Evolutionary conservation across 2,888 invertebrate genomes (phyloP).

Genomic region (Spisula solida): DNA sequence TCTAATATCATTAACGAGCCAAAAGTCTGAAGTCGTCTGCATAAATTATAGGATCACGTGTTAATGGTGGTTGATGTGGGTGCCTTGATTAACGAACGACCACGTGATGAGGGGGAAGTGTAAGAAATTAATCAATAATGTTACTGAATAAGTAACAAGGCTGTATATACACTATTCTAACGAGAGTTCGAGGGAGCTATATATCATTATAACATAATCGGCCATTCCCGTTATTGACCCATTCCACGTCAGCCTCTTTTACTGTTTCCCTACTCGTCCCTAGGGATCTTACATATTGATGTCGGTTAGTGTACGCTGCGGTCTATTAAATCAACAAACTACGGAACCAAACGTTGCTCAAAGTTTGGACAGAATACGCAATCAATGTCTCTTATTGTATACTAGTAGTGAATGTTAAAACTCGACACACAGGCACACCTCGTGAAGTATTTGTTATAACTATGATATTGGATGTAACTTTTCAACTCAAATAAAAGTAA

Average conservation of each 20-base stretch:
- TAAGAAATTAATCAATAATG: neutral
- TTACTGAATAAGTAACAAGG: conserved; percentile 16
- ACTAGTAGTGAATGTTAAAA: neutral
- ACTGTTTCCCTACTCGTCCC: neutral
- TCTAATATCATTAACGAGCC: neutral
- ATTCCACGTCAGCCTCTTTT: neutral
- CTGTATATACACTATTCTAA: neutral
- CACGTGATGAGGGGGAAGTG: neutral
- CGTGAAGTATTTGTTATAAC: neutral
- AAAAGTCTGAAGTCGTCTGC: neutral
- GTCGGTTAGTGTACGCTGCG: neutral
- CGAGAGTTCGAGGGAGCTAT: neutral
- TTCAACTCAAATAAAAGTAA: conserved; percentile 14
- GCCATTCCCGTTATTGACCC: conserved; percentile 7
- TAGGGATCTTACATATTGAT: conserved; percentile 11
- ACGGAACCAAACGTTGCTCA: neutral
- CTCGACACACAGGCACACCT: neutral
- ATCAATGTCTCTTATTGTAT: neutral
- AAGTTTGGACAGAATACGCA: neutral
- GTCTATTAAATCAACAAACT: conserved; percentile 3
- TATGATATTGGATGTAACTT: neutral
- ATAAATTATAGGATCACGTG: neutral
- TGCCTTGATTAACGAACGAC: neutral
- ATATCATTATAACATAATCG: neutral
- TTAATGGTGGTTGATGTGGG: neutral